Conservation (phyloP, 2,113 vertebrate species). For the Beaufortia kweichowensis region DNA sequence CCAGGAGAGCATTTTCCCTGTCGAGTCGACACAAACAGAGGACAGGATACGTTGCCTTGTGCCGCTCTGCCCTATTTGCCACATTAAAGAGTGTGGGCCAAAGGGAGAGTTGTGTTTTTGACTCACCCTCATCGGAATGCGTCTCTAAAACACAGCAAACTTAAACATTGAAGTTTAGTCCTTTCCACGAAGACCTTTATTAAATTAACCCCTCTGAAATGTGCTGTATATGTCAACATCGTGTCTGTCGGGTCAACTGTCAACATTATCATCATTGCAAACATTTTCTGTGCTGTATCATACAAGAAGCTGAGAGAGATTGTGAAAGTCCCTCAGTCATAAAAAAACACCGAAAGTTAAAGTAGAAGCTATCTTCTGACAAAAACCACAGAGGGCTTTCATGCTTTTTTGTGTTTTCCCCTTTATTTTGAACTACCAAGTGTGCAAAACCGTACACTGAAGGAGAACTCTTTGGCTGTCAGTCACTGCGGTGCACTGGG, state of each 20-base stretch:
- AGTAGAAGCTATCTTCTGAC: no score
- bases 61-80: slow-evolving; percentile 19
- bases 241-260: background rate
- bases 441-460: background rate
- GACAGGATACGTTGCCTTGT: slow-evolving; percentile 41
- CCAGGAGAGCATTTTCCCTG: slow-evolving; percentile 20
- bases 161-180: slow-evolving; percentile 18
- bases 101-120: background rate
- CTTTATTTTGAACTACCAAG: background rate
- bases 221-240: background rate
- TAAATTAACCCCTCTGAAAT: background rate
- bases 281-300: background rate
- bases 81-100: slow-evolving; percentile 33
- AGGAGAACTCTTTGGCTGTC: slow-evolving; percentile 31
- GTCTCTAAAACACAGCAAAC: background rate
- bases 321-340: no score
- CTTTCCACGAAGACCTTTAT: slow-evolving; percentile 5
- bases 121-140: background rate
- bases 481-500: slow-evolving; percentile 27
- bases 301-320: background rate
- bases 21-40: slow-evolving; percentile 38
- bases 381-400: background rate
- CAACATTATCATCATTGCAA: background rate
- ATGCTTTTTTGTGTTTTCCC: no score
- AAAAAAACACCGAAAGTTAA: background rate